Evolutionary conservation across 2,797 vertebrate genomes (phyloP).

Genomic region (Chiroxiphia lanceolata): DNA sequence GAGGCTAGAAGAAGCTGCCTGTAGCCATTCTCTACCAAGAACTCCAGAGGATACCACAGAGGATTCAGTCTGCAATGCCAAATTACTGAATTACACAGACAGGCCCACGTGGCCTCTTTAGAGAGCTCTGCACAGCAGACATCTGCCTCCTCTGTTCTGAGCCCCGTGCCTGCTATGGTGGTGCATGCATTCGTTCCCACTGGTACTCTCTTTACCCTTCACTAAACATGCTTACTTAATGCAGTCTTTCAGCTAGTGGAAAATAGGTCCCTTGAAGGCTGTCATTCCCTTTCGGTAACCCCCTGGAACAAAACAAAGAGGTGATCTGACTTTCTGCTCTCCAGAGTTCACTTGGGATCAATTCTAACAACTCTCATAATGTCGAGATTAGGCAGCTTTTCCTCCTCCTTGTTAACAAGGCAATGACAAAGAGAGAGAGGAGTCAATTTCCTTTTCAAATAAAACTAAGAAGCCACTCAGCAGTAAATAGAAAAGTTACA

Average conservation of each 20-base stretch:
- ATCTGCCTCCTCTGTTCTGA: slow-evolving; percentile 22
- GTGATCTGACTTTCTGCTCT: slow-evolving; percentile 71
- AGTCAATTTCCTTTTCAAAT: slow-evolving; percentile 66
- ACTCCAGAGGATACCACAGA: not conserved
- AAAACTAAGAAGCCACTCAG: slow-evolving; percentile 28
- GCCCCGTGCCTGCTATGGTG: not conserved
- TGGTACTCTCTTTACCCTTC: slow-evolving; percentile 68
- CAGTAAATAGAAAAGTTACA: slow-evolving; percentile 31
- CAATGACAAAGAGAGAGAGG: slow-evolving; percentile 59
- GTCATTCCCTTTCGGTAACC: slow-evolving; percentile 69
- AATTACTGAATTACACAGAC: not conserved
- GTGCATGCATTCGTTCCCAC: slow-evolving; percentile 27
- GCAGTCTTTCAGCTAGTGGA: slow-evolving; percentile 69
- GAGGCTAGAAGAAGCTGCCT: not conserved
- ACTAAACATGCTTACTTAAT: slow-evolving; percentile 72
- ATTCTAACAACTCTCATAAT: slow-evolving; percentile 72
- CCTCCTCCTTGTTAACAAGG: slow-evolving; percentile 69
- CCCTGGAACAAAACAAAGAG: slow-evolving; percentile 69
- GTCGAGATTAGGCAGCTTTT: slow-evolving; percentile 70
- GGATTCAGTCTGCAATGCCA: not conserved
- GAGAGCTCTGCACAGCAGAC: slow-evolving; percentile 46
- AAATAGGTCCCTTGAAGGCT: slow-evolving; percentile 74
- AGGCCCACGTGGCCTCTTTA: slow-evolving; percentile 17
- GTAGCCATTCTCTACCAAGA: not conserved
- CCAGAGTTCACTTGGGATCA: slow-evolving; percentile 73